Evolutionary conservation across 2,797 vertebrate species (phyloP).

Genomic region (Propithecus deckenii): DNA sequence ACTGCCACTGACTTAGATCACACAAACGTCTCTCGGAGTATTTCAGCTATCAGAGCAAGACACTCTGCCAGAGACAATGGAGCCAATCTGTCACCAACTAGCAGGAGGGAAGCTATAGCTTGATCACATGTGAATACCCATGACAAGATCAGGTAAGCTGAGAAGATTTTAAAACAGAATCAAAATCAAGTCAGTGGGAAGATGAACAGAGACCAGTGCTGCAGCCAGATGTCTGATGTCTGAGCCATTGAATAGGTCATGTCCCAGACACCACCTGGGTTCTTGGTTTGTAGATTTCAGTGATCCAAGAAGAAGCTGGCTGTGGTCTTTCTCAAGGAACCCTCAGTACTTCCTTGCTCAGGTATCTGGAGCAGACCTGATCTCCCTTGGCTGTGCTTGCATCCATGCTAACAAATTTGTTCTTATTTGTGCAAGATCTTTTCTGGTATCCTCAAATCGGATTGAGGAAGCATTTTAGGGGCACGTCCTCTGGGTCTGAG

Average conservation of each 20-base stretch:
- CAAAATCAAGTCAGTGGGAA: not conserved
- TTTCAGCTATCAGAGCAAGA: not conserved
- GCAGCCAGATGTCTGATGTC: not conserved
- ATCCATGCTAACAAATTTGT: not conserved
- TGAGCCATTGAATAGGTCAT: not conserved
- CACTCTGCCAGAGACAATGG: not conserved
- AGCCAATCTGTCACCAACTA: not conserved
- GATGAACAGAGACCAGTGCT: not conserved
- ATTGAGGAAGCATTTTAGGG: not conserved
- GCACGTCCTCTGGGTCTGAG: not conserved
- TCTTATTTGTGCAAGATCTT: not conserved
- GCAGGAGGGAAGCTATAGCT: not conserved
- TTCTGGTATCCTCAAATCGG: not conserved
- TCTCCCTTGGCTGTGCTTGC: not conserved
- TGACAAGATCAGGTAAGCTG: not conserved
- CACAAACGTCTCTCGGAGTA: not conserved
- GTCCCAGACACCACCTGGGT: not conserved
- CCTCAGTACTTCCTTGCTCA: not conserved
- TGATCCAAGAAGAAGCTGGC: not conserved
- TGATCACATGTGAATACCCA: not conserved
- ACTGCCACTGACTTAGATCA: not conserved
- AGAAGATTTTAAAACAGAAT: not conserved
- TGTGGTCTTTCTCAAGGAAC: rapidly evolving
- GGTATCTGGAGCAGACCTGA: not conserved
- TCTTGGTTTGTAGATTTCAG: not conserved